Conservation (phyloP, 2,797 vertebrate genomes). For the Clarias fuscus region DNA sequence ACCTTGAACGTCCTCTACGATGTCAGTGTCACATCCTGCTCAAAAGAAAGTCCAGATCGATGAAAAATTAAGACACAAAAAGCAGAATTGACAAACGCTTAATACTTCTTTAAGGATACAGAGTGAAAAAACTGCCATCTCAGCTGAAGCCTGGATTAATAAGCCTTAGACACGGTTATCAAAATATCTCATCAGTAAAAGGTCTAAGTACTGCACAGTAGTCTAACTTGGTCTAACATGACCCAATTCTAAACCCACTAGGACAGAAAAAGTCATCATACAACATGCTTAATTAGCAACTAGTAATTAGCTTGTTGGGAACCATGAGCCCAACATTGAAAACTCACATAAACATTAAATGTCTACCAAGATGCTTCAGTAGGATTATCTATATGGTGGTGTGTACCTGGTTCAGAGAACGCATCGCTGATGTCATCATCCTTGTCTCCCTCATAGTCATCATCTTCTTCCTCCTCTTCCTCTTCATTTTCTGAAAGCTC, state of each 20-base stretch:
- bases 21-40: conserved; percentile 92
- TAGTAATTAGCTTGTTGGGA: not conserved
- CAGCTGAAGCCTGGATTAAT: not conserved
- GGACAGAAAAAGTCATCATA: not conserved
- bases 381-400: not conserved
- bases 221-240: not conserved
- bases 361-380: not conserved
- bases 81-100: not conserved
- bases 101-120: not conserved
- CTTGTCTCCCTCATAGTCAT: conserved; percentile 81
- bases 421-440: conserved; percentile 91
- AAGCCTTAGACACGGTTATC: not conserved
- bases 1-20: conserved; percentile 91
- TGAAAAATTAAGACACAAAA: not conserved
- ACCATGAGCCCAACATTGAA: not conserved
- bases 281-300: too few relatives aligned
- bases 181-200: conserved; percentile 7
- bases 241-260: not conserved
- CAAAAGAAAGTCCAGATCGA: not conserved
- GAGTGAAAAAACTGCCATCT: not conserved
- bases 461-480: conserved; percentile 84
- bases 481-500: conserved; percentile 94
- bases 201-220: not conserved
- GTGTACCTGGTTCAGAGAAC: conserved; percentile 94
- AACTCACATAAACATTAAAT: not conserved